Conservation (phyloP, 2,797 vertebrate species). For the Podarcis lilfordi region DNA sequence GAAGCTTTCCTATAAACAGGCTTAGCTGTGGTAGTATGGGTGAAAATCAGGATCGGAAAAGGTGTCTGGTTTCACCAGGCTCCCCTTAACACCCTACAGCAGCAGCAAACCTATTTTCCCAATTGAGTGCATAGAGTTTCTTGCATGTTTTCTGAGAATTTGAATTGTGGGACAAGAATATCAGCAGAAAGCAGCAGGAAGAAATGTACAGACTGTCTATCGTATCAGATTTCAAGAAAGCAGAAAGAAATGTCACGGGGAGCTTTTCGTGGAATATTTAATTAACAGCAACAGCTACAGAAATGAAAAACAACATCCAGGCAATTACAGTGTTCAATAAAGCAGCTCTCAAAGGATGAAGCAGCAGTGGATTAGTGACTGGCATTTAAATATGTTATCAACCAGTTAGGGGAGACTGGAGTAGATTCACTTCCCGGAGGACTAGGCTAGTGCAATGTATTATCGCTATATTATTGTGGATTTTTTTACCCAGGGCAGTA, state of each 20-base stretch:
- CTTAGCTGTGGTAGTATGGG: background rate
- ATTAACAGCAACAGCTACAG: constrained; percentile 84
- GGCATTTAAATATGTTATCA: constrained; percentile 84
- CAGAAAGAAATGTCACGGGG: constrained; percentile 77
- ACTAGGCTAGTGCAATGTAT: constrained; percentile 66
- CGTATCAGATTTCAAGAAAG: constrained; percentile 81
- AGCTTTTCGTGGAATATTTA: constrained; percentile 82
- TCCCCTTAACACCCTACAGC: constrained; percentile 74
- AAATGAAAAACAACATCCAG: constrained; percentile 83
- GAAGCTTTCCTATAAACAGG: too few relatives aligned
- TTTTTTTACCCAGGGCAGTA: constrained; percentile 68
- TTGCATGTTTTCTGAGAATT: constrained; percentile 87
- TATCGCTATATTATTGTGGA: constrained; percentile 72
- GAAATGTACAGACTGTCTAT: constrained; percentile 69
- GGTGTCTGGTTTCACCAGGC: constrained; percentile 65
- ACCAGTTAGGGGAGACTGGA: constrained; percentile 72
- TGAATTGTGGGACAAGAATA: constrained; percentile 82
- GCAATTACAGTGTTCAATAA: constrained; percentile 83
- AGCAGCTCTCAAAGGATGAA: constrained; percentile 77
- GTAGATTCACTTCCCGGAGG: constrained; percentile 70
- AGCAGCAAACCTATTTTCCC: constrained; percentile 83
- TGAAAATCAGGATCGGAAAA: background rate
- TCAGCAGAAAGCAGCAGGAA: constrained; percentile 78
- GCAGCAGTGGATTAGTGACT: constrained; percentile 77
- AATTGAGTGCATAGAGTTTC: constrained; percentile 91